phyloP scores from a whole-genome alignment of 2,797 vertebrate species.

The Sebastes glaucus region DNA sequence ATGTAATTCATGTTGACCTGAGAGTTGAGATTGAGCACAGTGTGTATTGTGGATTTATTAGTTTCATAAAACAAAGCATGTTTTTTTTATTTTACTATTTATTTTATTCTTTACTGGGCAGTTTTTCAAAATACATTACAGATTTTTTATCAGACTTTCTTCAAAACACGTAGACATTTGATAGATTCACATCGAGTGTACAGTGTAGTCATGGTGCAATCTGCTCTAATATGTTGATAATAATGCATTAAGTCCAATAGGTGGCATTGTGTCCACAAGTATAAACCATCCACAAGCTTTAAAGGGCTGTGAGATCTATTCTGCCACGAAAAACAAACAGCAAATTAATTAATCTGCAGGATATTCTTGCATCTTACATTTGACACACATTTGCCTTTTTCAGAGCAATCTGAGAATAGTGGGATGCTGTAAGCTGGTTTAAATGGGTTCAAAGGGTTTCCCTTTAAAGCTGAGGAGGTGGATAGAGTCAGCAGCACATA shows the following conservation, averaged over 20 bases:
- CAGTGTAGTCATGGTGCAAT: background rate
- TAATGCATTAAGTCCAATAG: conserved; percentile 46
- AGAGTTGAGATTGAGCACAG: background rate
- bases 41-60: background rate
- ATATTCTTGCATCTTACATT: conserved; percentile 2
- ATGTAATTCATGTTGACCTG: background rate
- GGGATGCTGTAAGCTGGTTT: background rate
- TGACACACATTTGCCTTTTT: background rate
- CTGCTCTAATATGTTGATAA: background rate
- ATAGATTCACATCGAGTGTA: background rate
- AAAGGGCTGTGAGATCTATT: background rate
- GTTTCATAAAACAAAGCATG: background rate
- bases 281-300: background rate
- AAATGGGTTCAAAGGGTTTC: background rate
- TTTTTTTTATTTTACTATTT: background rate
- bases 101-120: background rate
- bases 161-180: background rate
- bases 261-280: conserved; percentile 48
- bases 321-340: background rate
- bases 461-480: background rate
- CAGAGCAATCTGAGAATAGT: background rate
- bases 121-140: background rate
- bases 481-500: background rate
- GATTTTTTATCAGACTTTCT: background rate
- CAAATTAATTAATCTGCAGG: background rate